phyloP scores from a whole-genome alignment of 1,140 invertebrate species.

The Drosophila pachea region DNA sequence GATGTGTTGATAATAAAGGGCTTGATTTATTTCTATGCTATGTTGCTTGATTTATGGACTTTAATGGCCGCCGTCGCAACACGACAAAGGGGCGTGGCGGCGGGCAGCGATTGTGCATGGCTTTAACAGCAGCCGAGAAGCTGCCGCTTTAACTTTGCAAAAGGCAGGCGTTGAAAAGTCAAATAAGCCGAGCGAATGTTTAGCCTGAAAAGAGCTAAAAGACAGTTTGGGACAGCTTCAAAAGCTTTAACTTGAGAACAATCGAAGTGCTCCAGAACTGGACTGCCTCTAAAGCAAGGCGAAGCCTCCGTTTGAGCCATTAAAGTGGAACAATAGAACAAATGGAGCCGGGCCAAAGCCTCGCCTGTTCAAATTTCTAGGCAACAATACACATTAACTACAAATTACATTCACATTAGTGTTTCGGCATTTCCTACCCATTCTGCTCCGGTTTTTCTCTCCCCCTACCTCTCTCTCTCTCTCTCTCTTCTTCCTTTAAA shows the following conservation, averaged over 20 bases:
- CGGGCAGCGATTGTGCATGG: too few species aligned
- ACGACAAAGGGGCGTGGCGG: constrained; percentile 11
- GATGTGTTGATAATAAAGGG: constrained; percentile 77
- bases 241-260: too few species aligned
- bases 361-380: constrained; percentile 29
- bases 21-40: constrained; percentile 77
- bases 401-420: constrained; percentile 77
- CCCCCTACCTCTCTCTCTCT: neutral
- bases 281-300: constrained; percentile 2
- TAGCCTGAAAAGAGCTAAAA: too few species aligned
- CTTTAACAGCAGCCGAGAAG: too few species aligned
- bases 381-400: constrained; percentile 68
- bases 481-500: constrained; percentile 2
- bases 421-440: constrained; percentile 60
- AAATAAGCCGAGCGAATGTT: too few species aligned
- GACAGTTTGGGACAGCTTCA: too few species aligned
- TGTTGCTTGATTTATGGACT: constrained; percentile 73
- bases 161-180: too few species aligned
- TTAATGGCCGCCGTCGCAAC: constrained; percentile 58
- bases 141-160: too few species aligned
- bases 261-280: neutral
- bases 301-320: constrained; percentile 62
- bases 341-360: constrained; percentile 8
- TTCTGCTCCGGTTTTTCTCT: constrained; percentile 8
- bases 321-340: constrained; percentile 39